Base-by-base conservation (phyloP, 2,797 vertebrate genomes). In the Bradypodion pumilum region DNA sequence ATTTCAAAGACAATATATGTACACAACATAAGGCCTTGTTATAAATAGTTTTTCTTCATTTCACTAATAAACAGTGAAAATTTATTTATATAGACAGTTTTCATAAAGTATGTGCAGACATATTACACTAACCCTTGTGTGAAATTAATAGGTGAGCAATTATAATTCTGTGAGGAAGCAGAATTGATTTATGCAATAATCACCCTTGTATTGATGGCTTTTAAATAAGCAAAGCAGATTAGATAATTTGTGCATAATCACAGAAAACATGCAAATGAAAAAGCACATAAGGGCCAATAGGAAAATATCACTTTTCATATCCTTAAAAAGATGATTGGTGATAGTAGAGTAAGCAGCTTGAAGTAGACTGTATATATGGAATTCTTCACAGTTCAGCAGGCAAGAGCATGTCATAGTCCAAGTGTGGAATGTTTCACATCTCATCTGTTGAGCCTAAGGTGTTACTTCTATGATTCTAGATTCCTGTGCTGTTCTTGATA, bases 11-110 rank as follows among this genome's bases (percentile, higher is more conserved):
- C 91, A 90, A 91, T 81, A 59, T 96, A 94, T 96, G 69, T 95
- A 96, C 93, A 96, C 29, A 35, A 93, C 91, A 90, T 95, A 95
- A 96, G 95, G 95, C 94, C 89, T 95, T 96, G 81, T 95, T 94
- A 95, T 95, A 96, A 96, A 96, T 95, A 96, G 92, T 88, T 85
- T 92, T 92, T 93, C 52, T 56, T 91, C 93, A 86, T 93, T 94
- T 95, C 91, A 94, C 90, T 90, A 93, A 89, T 95, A 93, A 95
- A 94, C 91, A 93, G 93, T 94, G 86, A 94, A 95, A 94, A 89
- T 92, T 89, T 92, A 88, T 93, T 94, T 92, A 95, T 86, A 93
- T 86, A 96, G 92, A 91, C 92, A 85, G 74, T 93, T 93, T 95
- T 92, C 89, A 87, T 93, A 89, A 87, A 90, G 86, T 90, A 83